Percentiles rank a stretch among this genome's conserved stretches.
phyloP scores from a whole-genome alignment of 37 sponge, comb jelly and placozoan species.

The Tethya wilhelma region DNA sequence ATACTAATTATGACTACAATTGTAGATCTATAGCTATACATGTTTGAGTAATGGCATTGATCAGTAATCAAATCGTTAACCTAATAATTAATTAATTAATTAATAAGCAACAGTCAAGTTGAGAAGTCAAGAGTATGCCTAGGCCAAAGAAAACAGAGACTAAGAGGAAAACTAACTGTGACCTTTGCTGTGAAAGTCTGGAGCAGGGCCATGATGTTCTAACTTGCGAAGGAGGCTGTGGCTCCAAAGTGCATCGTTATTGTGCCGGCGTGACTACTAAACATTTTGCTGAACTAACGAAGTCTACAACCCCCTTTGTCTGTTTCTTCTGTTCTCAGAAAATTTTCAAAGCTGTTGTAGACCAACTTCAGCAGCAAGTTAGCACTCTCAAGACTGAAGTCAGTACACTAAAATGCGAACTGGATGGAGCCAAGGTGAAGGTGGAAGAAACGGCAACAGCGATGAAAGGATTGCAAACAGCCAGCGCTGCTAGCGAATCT shows the following conservation, averaged over 20 bases:
- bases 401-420: too few relatives aligned
- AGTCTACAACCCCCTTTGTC: background rate
- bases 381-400: background rate
- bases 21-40: too few relatives aligned
- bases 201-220: background rate
- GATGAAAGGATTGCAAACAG: background rate
- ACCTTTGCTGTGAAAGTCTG: conserved; percentile 3
- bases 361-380: background rate
- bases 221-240: background rate
- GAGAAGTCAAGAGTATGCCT: too few relatives aligned
- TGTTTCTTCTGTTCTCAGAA: background rate
- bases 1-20: too few relatives aligned
- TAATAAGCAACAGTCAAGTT: too few relatives aligned
- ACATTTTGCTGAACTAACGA: background rate
- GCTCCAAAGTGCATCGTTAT: background rate
- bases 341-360: background rate
- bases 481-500: background rate
- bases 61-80: too few relatives aligned
- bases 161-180: too few relatives aligned
- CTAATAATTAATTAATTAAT: too few relatives aligned
- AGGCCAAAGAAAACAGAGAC: too few relatives aligned
- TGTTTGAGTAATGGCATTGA: too few relatives aligned
- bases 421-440: too few relatives aligned
- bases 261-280: conserved; percentile 2
- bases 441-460: too few relatives aligned